A percentile compares a stretch with the other conserved stretches of the same genome.
These are phyloP conservation scores for Hydroisotoma schaefferi DNA, from an alignment of 2,888 invertebrate species.

Conservation along the genomic window DNA sequence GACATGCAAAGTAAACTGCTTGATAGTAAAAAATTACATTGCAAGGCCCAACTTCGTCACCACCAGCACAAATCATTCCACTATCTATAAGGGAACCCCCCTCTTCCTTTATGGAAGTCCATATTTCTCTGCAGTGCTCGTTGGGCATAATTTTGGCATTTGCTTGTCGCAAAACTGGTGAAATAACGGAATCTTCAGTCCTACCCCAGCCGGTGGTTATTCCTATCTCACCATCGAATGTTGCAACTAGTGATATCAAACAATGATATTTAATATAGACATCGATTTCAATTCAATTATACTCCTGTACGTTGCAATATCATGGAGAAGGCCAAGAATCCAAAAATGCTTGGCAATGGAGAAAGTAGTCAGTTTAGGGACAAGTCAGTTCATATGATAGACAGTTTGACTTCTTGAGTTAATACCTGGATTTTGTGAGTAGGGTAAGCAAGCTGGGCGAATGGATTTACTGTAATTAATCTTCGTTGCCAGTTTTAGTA, in stretches of 20 bases:
- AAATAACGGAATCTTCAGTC: conserved; percentile 41
- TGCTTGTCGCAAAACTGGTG: conserved; percentile 41
- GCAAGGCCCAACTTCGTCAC: conserved; percentile 42
- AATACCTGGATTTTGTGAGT: conserved; percentile 26
- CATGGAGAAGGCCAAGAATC: too few species aligned
- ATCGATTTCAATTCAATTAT: too few species aligned
- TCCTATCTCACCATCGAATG: conserved; percentile 31
- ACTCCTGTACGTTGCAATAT: too few species aligned
- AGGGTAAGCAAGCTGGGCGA: conserved; percentile 41
- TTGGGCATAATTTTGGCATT: conserved; percentile 26
- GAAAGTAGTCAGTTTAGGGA: background rate
- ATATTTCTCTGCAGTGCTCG: conserved; percentile 29
- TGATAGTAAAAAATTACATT: conserved; percentile 26
- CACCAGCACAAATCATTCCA: conserved; percentile 36
- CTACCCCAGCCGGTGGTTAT: conserved; percentile 46
- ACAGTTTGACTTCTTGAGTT: too few species aligned
- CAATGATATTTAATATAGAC: background rate
- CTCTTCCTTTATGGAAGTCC: conserved; percentile 30
- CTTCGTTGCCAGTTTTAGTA: conserved; percentile 36
- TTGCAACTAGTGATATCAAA: conserved; percentile 13
- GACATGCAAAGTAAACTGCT: background rate
- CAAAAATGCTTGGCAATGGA: too few species aligned
- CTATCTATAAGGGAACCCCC: conserved; percentile 33
- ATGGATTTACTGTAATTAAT: conserved; percentile 31
- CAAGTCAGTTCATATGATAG: background rate